A percentile compares a stretch with the other conserved stretches of the same genome.
Conservation (phyloP, 1,140 invertebrate species). For the Pygmarrhopalites habei region DNA sequence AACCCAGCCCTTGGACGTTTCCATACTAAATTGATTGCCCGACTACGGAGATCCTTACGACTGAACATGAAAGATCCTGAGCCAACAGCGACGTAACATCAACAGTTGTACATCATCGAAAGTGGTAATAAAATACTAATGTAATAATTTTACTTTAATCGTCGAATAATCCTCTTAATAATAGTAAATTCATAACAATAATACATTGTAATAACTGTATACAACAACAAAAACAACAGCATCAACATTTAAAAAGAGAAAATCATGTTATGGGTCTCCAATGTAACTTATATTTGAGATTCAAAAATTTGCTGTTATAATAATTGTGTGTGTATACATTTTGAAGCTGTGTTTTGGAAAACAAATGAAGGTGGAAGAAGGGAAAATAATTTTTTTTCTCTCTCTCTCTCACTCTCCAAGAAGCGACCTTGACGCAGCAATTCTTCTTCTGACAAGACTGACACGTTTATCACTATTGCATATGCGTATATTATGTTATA, state of each 20-base stretch:
- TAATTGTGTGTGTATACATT: not conserved
- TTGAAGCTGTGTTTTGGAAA: not conserved
- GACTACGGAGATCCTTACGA: conserved; percentile 25
- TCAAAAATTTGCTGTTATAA: not conserved
- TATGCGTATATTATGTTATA: not conserved
- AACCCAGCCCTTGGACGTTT: conserved; percentile 18
- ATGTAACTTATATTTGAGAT: not conserved
- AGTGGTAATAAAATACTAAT: not conserved
- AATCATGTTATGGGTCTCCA: not conserved
- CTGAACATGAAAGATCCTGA: conserved; percentile 32
- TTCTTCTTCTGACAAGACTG: conserved; percentile 28
- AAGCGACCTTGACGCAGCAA: conserved; percentile 20
- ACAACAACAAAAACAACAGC: not conserved
- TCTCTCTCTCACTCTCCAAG: not conserved
- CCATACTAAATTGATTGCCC: conserved; percentile 29
- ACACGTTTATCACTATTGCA: conserved; percentile 1
- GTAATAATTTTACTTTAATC: not conserved
- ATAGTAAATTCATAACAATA: not conserved
- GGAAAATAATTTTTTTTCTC: not conserved
- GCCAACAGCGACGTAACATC: conserved; percentile 11
- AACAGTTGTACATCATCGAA: not conserved
- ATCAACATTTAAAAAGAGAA: not conserved
- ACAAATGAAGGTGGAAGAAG: conserved; percentile 1
- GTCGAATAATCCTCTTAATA: not conserved
- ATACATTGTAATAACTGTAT: not conserved